Evolutionary conservation across 1,140 invertebrate genomes (phyloP), one percentile per base, ranked within the genome.

Genomic region (Lucilia cuprina): DNA sequence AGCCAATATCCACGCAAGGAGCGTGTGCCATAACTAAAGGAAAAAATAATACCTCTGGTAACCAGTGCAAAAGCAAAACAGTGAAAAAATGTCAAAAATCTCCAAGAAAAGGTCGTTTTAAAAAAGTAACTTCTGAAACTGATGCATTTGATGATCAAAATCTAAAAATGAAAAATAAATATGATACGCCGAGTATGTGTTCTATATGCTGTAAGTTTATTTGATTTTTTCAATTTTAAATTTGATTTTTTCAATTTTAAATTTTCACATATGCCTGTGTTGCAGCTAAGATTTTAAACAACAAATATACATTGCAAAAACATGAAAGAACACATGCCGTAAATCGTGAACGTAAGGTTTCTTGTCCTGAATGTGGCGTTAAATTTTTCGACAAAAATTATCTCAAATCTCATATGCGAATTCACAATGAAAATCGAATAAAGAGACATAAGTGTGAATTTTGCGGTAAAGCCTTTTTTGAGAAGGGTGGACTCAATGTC

Each of bases 401-500:
- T 17, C 25, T 55, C 14, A 9, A 80, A 14, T 21, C 7, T 10
- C 84, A 84, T 41, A 50, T 55, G 21, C 34, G 55, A 30, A 82
- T 35, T 13, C 84, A 84, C 47, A 21, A 83, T 30, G 47, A 55
- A 55, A 83, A 83, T 17, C 80, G 84, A 0, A 25, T 83, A 83
- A 47, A 70, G 19, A 13, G 21, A 55, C 60, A 75, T 17, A 25
- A 82, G 55, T 84, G 84, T 78, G 82, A 84, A 10, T 35, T 82
- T 17, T 84, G 84, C 49, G 82, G 60, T 2, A 82, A 84, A 60
- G 21, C 80, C 7, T 84, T 83, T 12, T 84, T 49, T 34, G 35
- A 75, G 5, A 74, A 35, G 14, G 84, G 84, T 19, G 34, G 19
- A 5, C 34, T 82, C 9, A 82, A 82, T 25, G 19, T 84, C 9